Evolutionary conservation across 1,140 invertebrate genomes (phyloP).

Genomic region (Drosophila varians): DNA sequence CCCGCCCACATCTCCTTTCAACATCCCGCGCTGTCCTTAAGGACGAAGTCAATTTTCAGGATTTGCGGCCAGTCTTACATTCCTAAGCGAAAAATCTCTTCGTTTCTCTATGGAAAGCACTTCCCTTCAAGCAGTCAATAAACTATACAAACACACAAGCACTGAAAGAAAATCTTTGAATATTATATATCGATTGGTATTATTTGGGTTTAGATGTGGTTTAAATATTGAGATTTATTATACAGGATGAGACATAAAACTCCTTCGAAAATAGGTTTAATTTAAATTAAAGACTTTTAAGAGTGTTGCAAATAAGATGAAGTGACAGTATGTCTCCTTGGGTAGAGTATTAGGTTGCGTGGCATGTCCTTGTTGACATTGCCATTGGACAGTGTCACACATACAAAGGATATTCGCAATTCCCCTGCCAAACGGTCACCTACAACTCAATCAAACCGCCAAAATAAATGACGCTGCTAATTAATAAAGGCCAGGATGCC

Average conservation of each 20-base stretch:
- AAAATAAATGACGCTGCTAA: conserved; percentile 69
- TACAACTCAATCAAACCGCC: conserved; percentile 53
- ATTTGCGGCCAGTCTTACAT: conserved; percentile 78
- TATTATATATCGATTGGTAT: no score
- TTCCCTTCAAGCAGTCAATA: conserved; percentile 81
- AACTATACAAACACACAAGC: conserved; percentile 69
- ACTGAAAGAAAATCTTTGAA: conserved; percentile 9
- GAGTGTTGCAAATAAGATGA: not conserved
- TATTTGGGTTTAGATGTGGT: not conserved
- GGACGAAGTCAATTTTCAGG: conserved; percentile 80
- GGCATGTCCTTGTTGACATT: conserved; percentile 80
- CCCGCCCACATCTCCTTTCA: no score
- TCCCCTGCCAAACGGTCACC: not conserved
- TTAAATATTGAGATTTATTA: no score
- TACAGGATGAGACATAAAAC: no score
- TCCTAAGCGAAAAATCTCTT: conserved; percentile 70
- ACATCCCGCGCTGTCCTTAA: conserved; percentile 24
- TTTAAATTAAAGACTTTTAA: not conserved
- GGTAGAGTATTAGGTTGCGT: conserved; percentile 58
- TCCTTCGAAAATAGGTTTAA: not conserved
- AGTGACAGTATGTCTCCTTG: conserved; percentile 3
- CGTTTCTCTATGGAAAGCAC: conserved; percentile 76
- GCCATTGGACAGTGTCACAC: conserved; percentile 36
- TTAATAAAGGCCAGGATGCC: conserved; percentile 58
- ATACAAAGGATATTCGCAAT: conserved; percentile 1